These are phyloP conservation scores for Stegodyphus mimosarum DNA, from an alignment of 1,140 invertebrate genomes.

Conservation along the genomic window DNA sequence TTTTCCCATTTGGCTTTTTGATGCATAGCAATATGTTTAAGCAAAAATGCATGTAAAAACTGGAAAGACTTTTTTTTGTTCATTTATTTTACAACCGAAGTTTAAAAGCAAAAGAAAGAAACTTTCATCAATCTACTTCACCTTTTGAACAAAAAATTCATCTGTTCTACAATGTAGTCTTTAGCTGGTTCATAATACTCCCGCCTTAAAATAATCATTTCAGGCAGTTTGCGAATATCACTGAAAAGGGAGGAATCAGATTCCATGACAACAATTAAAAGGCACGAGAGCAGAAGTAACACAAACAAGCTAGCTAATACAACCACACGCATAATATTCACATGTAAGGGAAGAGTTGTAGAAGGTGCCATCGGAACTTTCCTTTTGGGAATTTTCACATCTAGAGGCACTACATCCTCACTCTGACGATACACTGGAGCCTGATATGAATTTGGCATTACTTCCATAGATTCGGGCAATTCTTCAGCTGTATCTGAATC, in stretches of 20 bases:
- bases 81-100: conserved; percentile 18
- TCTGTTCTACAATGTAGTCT: conserved; percentile 70
- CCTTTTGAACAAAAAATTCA: conserved; percentile 55
- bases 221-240: conserved; percentile 78
- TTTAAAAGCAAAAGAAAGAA: too few species aligned
- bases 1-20: conserved; percentile 25
- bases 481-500: conserved; percentile 41
- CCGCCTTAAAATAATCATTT: conserved; percentile 80
- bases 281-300: conserved; percentile 64
- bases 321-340: conserved; percentile 76
- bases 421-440: conserved; percentile 3
- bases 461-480: conserved; percentile 27
- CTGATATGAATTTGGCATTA: conserved; percentile 16
- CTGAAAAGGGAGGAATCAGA: conserved; percentile 79
- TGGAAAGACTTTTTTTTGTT: conserved; percentile 58
- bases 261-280: conserved; percentile 68
- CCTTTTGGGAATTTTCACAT: conserved; percentile 56
- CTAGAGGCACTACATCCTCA: conserved; percentile 36
- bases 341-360: conserved; percentile 50
- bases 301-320: conserved; percentile 76
- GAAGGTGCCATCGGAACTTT: conserved; percentile 63
- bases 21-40: conserved; percentile 44
- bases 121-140: conserved; percentile 7
- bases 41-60: conserved; percentile 46
- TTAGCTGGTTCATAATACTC: conserved; percentile 86